phyloP scores from a whole-genome alignment of 2,888 invertebrate genomes.

The Cerceris ruficornis region DNA sequence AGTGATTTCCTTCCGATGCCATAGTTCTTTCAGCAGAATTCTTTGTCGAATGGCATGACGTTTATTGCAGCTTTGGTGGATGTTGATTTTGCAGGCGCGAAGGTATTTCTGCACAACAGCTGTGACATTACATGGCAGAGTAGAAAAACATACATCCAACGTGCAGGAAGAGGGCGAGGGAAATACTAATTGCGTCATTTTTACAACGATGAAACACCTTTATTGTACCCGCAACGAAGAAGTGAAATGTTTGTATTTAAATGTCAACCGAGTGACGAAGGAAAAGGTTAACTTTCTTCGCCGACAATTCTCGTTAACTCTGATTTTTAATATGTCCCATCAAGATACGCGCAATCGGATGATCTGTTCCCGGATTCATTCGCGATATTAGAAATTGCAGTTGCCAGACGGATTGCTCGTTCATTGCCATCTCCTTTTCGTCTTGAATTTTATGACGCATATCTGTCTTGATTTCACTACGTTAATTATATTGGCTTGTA shows the following conservation, averaged over 20 bases:
- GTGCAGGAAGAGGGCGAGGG: not conserved
- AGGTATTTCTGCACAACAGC: too few species aligned
- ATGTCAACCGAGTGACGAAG: conserved; percentile 30
- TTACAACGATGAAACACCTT: conserved; percentile 1
- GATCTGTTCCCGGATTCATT: not conserved
- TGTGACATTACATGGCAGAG: too few species aligned
- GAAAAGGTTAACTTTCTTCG: conserved; percentile 30
- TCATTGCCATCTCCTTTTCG: not conserved
- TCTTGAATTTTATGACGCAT: too few species aligned
- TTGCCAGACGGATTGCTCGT: not conserved
- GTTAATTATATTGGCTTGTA: too few species aligned
- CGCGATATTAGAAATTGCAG: not conserved
- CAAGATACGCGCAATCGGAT: not conserved
- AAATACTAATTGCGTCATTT: not conserved
- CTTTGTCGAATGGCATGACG: too few species aligned
- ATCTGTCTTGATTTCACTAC: too few species aligned
- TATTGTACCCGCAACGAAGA: conserved; percentile 15
- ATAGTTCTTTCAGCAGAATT: too few species aligned
- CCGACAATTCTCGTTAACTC: conserved; percentile 5
- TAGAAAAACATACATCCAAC: not conserved
- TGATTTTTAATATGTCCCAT: conserved; percentile 1
- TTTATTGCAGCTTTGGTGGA: too few species aligned
- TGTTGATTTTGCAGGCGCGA: too few species aligned
- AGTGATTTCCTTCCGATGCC: too few species aligned
- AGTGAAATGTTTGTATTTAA: conserved; percentile 27